phyloP scores from a whole-genome alignment of 2,888 invertebrate genomes.

The Plebejus anna region DNA sequence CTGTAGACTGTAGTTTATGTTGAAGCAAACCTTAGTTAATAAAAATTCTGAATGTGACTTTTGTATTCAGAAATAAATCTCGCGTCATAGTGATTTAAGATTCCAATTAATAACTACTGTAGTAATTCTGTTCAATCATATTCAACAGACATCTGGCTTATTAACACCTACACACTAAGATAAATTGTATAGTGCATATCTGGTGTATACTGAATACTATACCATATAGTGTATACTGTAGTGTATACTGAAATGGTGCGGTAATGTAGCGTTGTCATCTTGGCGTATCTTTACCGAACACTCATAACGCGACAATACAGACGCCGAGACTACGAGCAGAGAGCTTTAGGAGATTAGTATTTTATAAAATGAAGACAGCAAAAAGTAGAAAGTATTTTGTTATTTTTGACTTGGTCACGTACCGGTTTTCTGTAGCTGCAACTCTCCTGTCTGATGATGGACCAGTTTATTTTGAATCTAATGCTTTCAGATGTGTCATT shows the following conservation, averaged over 20 bases:
- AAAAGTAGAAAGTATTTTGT: background rate
- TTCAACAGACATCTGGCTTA: background rate
- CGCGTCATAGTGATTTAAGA: no score
- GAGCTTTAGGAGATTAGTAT: slow-evolving; percentile 61
- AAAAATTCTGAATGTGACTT: no score
- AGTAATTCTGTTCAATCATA: background rate
- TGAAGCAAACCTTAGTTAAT: no score
- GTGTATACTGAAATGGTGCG: slow-evolving; percentile 42
- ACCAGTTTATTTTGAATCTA: no score
- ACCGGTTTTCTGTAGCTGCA: slow-evolving; percentile 2
- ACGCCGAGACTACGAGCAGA: slow-evolving; percentile 50
- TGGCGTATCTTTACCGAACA: slow-evolving; percentile 79
- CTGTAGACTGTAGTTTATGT: no score
- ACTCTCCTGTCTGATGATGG: no score
- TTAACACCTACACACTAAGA: background rate
- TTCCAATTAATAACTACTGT: no score
- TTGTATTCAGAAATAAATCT: no score
- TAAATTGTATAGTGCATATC: background rate
- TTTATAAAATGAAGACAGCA: slow-evolving; percentile 33
- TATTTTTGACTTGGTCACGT: slow-evolving; percentile 11
- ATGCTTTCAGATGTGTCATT: no score
- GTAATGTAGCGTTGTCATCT: slow-evolving; percentile 65
- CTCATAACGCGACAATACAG: slow-evolving; percentile 61
- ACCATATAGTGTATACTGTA: background rate
- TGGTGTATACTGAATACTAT: background rate